Evolutionary conservation across 2,113 vertebrate species (phyloP).

Genomic region (Recurvirostra avosetta): DNA sequence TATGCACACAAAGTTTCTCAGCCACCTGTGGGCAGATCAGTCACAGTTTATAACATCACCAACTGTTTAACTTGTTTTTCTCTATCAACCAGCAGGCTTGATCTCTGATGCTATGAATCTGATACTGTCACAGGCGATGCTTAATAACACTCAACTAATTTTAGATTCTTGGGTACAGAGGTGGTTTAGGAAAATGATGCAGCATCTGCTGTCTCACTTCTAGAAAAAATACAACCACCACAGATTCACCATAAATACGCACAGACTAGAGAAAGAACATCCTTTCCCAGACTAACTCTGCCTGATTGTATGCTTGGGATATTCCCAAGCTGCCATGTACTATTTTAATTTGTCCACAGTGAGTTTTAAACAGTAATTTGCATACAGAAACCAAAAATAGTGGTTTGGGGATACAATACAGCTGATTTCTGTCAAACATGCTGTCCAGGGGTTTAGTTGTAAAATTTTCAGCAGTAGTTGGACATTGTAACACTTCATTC

Average conservation of each 20-base stretch:
- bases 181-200: background rate
- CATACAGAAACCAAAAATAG: background rate
- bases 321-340: background rate
- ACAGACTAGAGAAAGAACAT: background rate
- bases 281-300: background rate
- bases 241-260: background rate
- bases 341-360: background rate
- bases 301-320: background rate
- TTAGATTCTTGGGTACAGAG: background rate
- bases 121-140: background rate
- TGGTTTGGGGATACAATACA: background rate
- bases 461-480: slow-evolving; percentile 11
- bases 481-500: background rate
- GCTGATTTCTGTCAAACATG: background rate
- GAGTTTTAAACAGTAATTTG: slow-evolving; percentile 17
- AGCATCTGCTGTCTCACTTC: background rate
- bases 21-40: background rate
- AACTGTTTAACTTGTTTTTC: background rate
- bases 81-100: background rate
- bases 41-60: background rate
- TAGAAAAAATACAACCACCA: background rate
- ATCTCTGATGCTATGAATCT: background rate
- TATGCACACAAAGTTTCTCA: background rate
- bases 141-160: background rate
- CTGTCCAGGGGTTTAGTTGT: background rate